Evolutionary conservation across 2,888 invertebrate species (phyloP).

Genomic region (Himalopsyche japonica): DNA sequence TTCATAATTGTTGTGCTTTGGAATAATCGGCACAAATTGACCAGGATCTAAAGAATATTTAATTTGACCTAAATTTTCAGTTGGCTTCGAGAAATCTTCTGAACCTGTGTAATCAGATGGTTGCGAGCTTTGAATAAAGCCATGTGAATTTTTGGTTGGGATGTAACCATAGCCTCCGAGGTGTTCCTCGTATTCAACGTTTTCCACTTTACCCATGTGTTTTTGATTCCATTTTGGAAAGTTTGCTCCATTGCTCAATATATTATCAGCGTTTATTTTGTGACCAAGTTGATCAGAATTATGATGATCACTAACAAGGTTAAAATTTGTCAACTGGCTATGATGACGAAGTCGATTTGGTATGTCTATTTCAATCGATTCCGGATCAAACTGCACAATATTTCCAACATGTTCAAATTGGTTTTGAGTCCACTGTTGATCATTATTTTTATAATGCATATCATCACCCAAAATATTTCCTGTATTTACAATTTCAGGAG

Average conservation of each 20-base stretch:
- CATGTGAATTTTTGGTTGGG: background rate
- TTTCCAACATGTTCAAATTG: too few relatives aligned
- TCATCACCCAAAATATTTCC: background rate
- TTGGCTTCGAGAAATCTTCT: background rate
- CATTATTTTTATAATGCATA: background rate
- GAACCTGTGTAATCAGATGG: background rate
- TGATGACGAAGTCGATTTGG: too few relatives aligned
- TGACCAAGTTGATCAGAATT: background rate
- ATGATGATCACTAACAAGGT: background rate
- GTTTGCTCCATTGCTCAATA: background rate
- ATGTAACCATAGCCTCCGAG: background rate
- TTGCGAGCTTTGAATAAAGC: background rate
- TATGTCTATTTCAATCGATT: too few relatives aligned
- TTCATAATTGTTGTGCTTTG: background rate
- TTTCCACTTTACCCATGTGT: background rate
- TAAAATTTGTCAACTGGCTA: background rate
- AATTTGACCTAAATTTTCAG: background rate
- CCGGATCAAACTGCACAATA: too few relatives aligned
- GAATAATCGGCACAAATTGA: background rate
- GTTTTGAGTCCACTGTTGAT: too few relatives aligned
- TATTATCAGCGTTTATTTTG: background rate
- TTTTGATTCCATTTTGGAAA: background rate
- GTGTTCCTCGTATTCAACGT: background rate
- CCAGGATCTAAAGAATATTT: background rate
- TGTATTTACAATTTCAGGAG: background rate